Conservation (phyloP, 2,113 vertebrate species). For the Onychorhynchus coronatus region DNA sequence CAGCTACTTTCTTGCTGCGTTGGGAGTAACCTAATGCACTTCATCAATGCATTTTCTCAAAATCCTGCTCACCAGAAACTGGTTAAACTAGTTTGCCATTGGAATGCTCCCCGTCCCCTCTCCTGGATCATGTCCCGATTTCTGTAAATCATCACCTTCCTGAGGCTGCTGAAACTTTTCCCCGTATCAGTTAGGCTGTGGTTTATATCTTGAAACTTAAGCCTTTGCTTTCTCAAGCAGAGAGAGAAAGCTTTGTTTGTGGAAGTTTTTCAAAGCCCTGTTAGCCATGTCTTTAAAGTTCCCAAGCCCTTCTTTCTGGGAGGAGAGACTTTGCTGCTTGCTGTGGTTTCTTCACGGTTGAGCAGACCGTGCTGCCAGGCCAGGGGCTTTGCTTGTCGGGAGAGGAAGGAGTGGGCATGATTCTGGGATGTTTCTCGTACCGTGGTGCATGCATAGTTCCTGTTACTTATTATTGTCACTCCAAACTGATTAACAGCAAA, state of each 20-base stretch:
- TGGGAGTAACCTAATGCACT: background rate
- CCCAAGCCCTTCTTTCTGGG: background rate
- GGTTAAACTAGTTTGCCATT: conserved; percentile 59
- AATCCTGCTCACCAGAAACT: conserved; percentile 35
- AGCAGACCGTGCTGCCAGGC: background rate
- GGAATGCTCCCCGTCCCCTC: background rate
- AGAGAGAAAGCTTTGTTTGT: conserved; percentile 1
- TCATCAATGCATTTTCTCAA: background rate
- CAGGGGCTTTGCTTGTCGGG: background rate
- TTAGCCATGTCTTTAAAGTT: background rate
- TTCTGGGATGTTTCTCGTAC: background rate
- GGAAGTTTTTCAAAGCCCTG: background rate
- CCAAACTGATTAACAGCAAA: conserved; percentile 26
- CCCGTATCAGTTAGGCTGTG: background rate
- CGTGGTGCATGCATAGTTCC: background rate
- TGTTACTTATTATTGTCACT: conserved; percentile 45
- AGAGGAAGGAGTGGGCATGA: background rate
- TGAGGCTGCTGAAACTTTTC: conserved; percentile 24
- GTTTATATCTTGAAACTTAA: conserved; percentile 33
- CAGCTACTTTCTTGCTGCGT: background rate
- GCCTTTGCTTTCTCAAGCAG: conserved; percentile 5
- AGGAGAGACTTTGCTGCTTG: background rate
- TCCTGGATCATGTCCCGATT: conserved; percentile 32
- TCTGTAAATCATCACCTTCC: conserved; percentile 68
- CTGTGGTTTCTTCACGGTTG: background rate